phyloP scores from a whole-genome alignment of 1,140 invertebrate genomes.

The Cylas formicarius region DNA sequence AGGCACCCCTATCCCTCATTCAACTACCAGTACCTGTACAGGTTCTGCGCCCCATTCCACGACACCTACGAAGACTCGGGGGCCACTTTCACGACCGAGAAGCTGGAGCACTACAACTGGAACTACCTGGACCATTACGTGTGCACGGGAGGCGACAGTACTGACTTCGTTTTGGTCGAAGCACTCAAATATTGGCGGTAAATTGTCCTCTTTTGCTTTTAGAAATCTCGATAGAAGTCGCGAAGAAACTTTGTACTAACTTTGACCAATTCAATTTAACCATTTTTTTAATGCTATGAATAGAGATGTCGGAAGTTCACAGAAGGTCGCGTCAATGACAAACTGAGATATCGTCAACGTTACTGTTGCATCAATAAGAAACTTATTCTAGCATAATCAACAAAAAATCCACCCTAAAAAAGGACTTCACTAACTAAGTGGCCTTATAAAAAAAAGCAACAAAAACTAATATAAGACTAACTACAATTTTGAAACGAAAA shows the following conservation, averaged over 20 bases:
- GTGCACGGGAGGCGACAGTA: slow-evolving; percentile 78
- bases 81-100: slow-evolving; percentile 90
- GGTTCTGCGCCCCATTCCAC: slow-evolving; percentile 89
- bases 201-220: slow-evolving; percentile 6
- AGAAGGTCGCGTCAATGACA: no score
- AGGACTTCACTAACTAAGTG: no score
- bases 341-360: no score
- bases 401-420: no score
- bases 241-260: background rate
- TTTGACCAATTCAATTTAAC: background rate
- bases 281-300: slow-evolving; percentile 6
- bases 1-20: slow-evolving; percentile 89
- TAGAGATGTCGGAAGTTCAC: slow-evolving; percentile 2
- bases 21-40: slow-evolving; percentile 83
- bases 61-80: slow-evolving; percentile 91
- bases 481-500: no score
- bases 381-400: no score
- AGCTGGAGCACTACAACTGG: slow-evolving; percentile 95
- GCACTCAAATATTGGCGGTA: slow-evolving; percentile 87
- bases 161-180: slow-evolving; percentile 79
- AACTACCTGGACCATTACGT: slow-evolving; percentile 97
- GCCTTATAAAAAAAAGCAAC: no score
- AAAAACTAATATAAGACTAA: no score
- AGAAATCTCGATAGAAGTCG: background rate
- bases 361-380: no score